phyloP scores from a whole-genome alignment of 2,113 vertebrate genomes.

The Mormyrus lacerda region DNA sequence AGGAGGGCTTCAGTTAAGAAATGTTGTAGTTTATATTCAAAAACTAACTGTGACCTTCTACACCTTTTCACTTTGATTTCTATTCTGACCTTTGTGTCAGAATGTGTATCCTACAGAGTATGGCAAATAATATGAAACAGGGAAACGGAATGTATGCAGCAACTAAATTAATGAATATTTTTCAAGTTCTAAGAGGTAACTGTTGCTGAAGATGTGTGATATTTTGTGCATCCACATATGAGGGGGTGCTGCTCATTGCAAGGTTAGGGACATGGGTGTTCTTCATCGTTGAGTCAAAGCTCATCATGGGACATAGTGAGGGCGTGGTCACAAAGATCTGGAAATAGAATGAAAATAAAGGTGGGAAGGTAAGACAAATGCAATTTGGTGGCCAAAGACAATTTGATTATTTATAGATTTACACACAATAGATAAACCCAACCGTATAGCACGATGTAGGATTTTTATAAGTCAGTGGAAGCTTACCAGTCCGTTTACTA shows the following conservation, averaged over 20 bases:
- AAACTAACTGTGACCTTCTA: neutral
- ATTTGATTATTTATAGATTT: neutral
- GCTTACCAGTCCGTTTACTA: constrained; percentile 84
- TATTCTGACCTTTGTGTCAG: neutral
- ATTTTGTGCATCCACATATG: neutral
- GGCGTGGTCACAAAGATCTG: constrained; percentile 22
- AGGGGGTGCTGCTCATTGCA: neutral
- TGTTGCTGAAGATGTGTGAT: neutral
- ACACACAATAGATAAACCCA: neutral
- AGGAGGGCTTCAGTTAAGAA: neutral
- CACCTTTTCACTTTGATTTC: neutral
- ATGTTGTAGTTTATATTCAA: neutral
- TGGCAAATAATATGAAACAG: neutral
- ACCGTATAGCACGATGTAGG: neutral
- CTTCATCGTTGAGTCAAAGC: neutral
- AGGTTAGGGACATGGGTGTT: neutral
- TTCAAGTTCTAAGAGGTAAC: neutral
- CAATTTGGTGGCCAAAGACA: neutral
- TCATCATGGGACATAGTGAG: constrained; percentile 15
- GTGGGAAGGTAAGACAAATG: neutral
- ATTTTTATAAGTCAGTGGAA: neutral
- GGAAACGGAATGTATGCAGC: neutral
- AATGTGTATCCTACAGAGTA: neutral
- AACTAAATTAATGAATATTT: neutral
- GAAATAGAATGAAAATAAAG: neutral